phyloP scores from a whole-genome alignment of 2,113 vertebrate genomes.

The Bos javanicus region DNA sequence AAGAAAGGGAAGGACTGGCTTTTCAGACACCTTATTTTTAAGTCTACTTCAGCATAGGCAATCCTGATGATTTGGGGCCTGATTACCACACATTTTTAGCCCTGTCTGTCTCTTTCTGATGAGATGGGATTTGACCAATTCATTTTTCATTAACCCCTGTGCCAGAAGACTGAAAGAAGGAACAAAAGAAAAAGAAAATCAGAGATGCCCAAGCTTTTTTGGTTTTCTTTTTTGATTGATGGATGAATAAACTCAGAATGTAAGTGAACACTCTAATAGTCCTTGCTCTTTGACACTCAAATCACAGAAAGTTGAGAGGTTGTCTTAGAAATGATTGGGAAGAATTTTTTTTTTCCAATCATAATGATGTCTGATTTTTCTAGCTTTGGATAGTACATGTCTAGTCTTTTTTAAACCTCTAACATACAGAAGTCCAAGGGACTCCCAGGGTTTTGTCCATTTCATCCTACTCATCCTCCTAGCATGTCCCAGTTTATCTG shows the following conservation, averaged over 20 bases:
- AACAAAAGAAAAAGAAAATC: neutral
- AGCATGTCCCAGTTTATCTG: neutral
- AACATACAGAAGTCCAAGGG: neutral
- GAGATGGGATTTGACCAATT: neutral
- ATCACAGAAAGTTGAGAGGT: constrained; percentile 9
- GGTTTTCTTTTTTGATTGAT: neutral
- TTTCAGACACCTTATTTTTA: neutral
- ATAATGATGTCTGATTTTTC: constrained; percentile 1
- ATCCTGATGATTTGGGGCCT: neutral
- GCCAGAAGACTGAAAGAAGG: neutral
- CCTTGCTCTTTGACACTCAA: neutral
- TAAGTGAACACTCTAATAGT: neutral
- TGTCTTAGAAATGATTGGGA: neutral
- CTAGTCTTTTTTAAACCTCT: neutral
- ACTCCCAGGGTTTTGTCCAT: neutral
- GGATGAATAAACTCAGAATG: constrained; percentile 18
- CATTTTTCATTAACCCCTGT: neutral
- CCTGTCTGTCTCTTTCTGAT: neutral
- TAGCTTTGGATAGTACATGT: neutral
- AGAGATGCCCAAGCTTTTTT: neutral
- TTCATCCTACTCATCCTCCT: neutral
- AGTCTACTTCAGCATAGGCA: neutral
- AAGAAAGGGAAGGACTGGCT: neutral
- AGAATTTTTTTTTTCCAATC: neutral
- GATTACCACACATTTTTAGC: neutral